Base-by-base conservation (phyloP, 2,888 invertebrate genomes). In the Cerastis leucographa region DNA sequence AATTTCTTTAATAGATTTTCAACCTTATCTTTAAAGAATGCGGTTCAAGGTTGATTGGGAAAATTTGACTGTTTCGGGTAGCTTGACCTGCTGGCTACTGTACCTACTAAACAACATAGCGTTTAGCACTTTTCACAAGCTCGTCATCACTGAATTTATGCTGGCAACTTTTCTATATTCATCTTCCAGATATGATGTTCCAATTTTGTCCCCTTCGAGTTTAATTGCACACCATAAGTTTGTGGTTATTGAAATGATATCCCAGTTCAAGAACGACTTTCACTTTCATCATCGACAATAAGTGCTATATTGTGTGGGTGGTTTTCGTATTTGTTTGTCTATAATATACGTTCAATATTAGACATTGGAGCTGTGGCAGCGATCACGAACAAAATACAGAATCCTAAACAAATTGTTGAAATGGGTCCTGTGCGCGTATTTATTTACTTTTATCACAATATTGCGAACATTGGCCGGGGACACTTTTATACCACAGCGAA, bases 331-430 rank as follows among this genome's bases (percentile, higher is more conserved):
- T 73, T 82, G 73, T 83, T 87, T 78, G 72, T 76, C 29, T 76
- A 68, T 75, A 69, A 68, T 67, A 62, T 65, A 70, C 71, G 71
- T 76, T 76, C 76, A 86, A 75, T 79, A 78, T 80, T 76, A 81
- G 71, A 68, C 66, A 65, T 71, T 44, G 62, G 46, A 67, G 78
- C 71, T 67, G 67, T 73, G 74, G 71, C 65, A 69, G 65, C 71
- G 79, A 84, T 85, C 84, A 84, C 68, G 71, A 74, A 86, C 86
- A 90, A 90, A 92, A 90, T 91, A 89, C 88, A 87, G 89, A 89
- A 91, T 91, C 92, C 94, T 92, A 93, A 94, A 87, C 91, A 94
- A 94, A 94, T 93, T 89, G 91, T 90, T 88, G 90, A 87, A 92
- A 90, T 88, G 90, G 91, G 85, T 90, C 91, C 90, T 88, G 75